These are phyloP conservation scores for Pipa parva DNA, from an alignment of 2,113 vertebrate genomes.

Conservation along the genomic window DNA sequence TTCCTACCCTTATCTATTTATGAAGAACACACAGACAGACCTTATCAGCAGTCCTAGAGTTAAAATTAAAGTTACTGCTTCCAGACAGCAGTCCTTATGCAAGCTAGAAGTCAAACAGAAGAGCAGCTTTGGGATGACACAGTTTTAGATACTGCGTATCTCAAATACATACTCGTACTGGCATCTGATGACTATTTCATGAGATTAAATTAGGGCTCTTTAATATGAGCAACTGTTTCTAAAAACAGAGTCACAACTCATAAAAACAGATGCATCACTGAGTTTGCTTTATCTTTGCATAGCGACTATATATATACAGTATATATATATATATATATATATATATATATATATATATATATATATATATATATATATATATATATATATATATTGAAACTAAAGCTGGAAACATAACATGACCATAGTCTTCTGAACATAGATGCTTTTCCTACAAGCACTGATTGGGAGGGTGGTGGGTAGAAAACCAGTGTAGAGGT, in stretches of 20 bases:
- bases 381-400: too few relatives aligned
- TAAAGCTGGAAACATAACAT: too few relatives aligned
- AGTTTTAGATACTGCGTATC: constrained; percentile 61
- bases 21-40: constrained; percentile 68
- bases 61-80: constrained; percentile 68
- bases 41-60: constrained; percentile 63
- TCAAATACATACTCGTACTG: constrained; percentile 62
- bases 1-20: constrained; percentile 61
- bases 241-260: constrained; percentile 52
- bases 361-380: too few relatives aligned
- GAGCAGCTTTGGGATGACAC: constrained; percentile 65
- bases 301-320: too few relatives aligned
- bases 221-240: constrained; percentile 60
- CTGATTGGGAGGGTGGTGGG: too few relatives aligned
- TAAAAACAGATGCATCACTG: constrained; percentile 55
- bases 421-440: too few relatives aligned
- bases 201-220: constrained; percentile 61
- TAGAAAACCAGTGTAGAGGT: too few relatives aligned
- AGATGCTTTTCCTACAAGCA: too few relatives aligned
- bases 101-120: constrained; percentile 63
- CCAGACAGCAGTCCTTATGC: constrained; percentile 63
- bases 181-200: constrained; percentile 56
- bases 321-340: too few relatives aligned
- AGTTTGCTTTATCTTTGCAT: constrained; percentile 46
- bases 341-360: too few relatives aligned